phyloP scores from a whole-genome alignment of 2,888 invertebrate genomes.

The Stictocephala bisonia region DNA sequence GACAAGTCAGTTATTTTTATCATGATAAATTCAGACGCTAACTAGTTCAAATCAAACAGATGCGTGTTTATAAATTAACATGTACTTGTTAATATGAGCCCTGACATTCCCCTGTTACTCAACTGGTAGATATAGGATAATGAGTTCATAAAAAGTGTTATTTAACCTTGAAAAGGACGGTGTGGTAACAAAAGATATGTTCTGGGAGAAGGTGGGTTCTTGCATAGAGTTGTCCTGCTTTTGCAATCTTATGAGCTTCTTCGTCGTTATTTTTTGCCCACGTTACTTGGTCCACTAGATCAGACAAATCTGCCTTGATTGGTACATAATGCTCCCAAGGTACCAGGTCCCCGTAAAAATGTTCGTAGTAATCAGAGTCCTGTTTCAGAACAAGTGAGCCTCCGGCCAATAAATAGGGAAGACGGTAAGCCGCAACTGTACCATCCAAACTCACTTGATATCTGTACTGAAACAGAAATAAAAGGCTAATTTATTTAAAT shows the following conservation, averaged over 20 bases:
- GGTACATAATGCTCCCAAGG: constrained; percentile 88
- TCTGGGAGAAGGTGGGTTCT: constrained; percentile 83
- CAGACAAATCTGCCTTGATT: constrained; percentile 80
- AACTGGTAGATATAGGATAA: constrained; percentile 25
- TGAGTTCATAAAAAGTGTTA: no score
- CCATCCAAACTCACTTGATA: constrained; percentile 96
- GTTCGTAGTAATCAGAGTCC: constrained; percentile 93
- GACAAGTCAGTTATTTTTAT: no score
- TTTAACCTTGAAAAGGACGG: constrained; percentile 74
- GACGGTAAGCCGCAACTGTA: constrained; percentile 94
- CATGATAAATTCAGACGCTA: no score
- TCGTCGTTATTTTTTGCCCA: constrained; percentile 83
- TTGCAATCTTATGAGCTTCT: constrained; percentile 74
- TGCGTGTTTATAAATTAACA: no score
- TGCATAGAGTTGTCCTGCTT: constrained; percentile 77
- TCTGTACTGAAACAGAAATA: constrained; percentile 79
- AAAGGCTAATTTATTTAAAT: not conserved
- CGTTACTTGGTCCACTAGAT: constrained; percentile 80
- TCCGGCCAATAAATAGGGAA: constrained; percentile 91
- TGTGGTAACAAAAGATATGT: constrained; percentile 90
- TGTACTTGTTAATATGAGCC: no score
- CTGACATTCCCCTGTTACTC: constrained; percentile 43
- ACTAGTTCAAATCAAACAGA: no score
- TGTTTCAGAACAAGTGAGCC: constrained; percentile 92
- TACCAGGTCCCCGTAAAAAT: constrained; percentile 84